A percentile compares a stretch with the other conserved stretches of the same genome.
Evolutionary conservation across 1,140 invertebrate genomes (phyloP).

Genomic region (Zeugodacus cucurbitae): DNA sequence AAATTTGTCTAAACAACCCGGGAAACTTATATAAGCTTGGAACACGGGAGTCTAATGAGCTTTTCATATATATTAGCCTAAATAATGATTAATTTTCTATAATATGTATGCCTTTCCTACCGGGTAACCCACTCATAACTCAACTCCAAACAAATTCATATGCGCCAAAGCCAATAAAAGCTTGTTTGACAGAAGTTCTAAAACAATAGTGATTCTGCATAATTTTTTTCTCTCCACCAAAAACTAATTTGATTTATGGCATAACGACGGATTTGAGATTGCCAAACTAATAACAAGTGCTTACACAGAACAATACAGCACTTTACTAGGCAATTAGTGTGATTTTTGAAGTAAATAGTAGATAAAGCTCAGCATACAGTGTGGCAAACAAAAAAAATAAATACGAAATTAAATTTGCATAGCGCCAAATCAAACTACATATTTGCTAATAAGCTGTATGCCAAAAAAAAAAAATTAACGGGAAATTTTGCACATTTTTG

Average conservation of each 20-base stretch:
- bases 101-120: background rate
- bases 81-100: no score
- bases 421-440: background rate
- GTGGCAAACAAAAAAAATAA: background rate
- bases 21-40: no score
- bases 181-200: background rate
- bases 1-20: no score
- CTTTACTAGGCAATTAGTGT: background rate
- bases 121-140: background rate
- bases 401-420: background rate
- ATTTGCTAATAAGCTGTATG: background rate
- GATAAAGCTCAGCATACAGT: background rate
- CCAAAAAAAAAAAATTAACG: no score
- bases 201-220: background rate
- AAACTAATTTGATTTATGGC: constrained; percentile 13
- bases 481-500: background rate
- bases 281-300: background rate
- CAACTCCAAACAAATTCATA: background rate
- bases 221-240: no score
- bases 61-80: no score
- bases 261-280: background rate
- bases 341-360: background rate
- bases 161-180: background rate
- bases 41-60: no score
- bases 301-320: background rate